These are phyloP conservation scores for Rutilus rutilus DNA, from an alignment of 2,113 vertebrate species.

Conservation along the genomic window DNA sequence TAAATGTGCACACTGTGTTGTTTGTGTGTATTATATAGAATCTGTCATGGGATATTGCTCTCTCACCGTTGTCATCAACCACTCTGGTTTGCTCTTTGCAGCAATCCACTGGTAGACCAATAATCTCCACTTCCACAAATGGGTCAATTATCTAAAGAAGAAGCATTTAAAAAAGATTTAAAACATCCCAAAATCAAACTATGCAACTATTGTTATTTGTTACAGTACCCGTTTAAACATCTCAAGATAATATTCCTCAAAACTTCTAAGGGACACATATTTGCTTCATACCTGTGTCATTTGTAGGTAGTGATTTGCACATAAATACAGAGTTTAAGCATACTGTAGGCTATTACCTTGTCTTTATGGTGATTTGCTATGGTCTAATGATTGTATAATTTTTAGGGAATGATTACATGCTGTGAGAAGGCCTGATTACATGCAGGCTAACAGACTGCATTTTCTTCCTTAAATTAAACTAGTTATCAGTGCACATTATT, in stretches of 20 bases:
- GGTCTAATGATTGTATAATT: background rate
- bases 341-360: background rate
- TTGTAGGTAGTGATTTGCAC: no score
- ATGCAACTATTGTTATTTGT: background rate
- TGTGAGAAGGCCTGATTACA: background rate
- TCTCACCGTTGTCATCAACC: slow-evolving; percentile 95
- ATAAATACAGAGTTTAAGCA: no score
- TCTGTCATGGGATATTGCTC: background rate
- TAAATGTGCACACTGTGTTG: slow-evolving; percentile 3
- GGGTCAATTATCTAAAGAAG: slow-evolving; percentile 92
- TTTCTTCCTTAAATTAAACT: background rate
- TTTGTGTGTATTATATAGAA: background rate
- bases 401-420: background rate
- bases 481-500: background rate
- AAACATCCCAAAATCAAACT: background rate
- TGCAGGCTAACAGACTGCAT: background rate
- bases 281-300: background rate
- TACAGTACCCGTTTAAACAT: background rate
- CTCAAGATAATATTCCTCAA: background rate
- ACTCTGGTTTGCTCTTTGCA: slow-evolving; percentile 95
- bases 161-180: slow-evolving; percentile 26
- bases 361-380: background rate
- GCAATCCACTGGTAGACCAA: slow-evolving; percentile 93
- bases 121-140: slow-evolving; percentile 97
- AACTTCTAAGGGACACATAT: background rate